Conservation (phyloP, 2,797 vertebrate genomes). For the Tokudaia tokunoshimensis region DNA sequence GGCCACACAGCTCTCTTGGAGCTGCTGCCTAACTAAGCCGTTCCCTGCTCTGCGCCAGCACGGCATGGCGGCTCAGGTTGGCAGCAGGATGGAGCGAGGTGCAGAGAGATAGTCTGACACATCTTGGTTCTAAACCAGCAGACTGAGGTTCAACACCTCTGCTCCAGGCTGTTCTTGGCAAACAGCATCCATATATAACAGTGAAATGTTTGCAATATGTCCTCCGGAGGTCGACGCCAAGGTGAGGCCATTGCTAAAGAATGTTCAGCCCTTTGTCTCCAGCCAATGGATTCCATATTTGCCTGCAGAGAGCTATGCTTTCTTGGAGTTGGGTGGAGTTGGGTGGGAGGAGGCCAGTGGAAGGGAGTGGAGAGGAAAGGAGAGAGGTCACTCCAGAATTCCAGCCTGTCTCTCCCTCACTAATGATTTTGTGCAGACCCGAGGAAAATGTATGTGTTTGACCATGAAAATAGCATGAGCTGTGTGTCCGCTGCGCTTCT, state of each 20-base stretch:
- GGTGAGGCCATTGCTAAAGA: conserved; percentile 84
- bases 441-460: not conserved
- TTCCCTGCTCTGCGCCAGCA: fast-evolving
- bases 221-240: conserved; percentile 77
- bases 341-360: fast-evolving
- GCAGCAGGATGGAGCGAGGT: not conserved
- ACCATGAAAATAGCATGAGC: not conserved
- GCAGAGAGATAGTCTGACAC: not conserved
- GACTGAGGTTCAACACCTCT: conserved; percentile 65
- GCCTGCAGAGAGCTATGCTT: not conserved
- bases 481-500: not conserved
- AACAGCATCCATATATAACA: not conserved
- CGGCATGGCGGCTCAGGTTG: not conserved
- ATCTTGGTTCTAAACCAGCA: not conserved
- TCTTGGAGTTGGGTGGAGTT: not conserved
- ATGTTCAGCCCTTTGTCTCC: conserved; percentile 76
- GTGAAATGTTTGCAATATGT: conserved; percentile 75
- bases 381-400: not conserved
- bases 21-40: not conserved
- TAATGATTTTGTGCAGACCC: not conserved
- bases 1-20: fast-evolving
- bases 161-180: conserved; percentile 72
- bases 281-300: conserved; percentile 52
- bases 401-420: not conserved
- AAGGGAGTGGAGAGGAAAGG: not conserved